Percentiles rank a stretch among this genome's conserved stretches.
phyloP scores from a whole-genome alignment of 2,888 invertebrate species.

The Calameuta idolon region DNA sequence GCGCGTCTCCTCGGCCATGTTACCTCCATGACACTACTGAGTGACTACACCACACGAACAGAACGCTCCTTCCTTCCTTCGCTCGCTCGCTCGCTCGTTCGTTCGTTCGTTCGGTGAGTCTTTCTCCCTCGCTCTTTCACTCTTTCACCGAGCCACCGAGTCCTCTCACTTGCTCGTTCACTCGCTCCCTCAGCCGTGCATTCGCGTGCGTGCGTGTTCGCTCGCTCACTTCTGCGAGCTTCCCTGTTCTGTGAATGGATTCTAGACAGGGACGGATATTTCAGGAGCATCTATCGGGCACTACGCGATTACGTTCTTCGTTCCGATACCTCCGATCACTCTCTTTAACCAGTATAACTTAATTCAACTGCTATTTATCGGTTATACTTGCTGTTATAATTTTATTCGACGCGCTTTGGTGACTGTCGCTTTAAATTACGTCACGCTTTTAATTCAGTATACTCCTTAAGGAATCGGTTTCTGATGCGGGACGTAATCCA shows the following conservation, averaged over 20 bases:
- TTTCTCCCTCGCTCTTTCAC: not conserved
- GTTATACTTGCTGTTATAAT: not conserved
- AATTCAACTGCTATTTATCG: not conserved
- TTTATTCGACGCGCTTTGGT: not conserved
- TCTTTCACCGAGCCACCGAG: not conserved
- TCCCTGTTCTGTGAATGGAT: slow-evolving; percentile 55
- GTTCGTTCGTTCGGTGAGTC: slow-evolving; percentile 24
- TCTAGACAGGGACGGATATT: slow-evolving; percentile 43
- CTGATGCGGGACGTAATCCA: not conserved
- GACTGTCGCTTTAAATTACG: not conserved
- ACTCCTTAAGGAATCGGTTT: not conserved
- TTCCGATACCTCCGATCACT: not conserved
- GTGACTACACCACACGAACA: slow-evolving; percentile 53
- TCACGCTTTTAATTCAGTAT: not conserved
- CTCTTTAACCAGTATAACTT: not conserved
- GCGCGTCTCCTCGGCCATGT: slow-evolving; percentile 92
- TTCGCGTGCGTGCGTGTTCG: slow-evolving; percentile 4
- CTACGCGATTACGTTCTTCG: not conserved
- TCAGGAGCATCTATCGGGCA: not conserved
- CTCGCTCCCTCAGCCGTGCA: not conserved
- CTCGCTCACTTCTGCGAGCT: slow-evolving; percentile 46
- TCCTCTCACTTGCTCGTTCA: slow-evolving; percentile 42
- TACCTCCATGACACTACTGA: slow-evolving; percentile 80
- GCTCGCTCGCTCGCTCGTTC: slow-evolving; percentile 44
- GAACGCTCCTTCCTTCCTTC: slow-evolving; percentile 49